A percentile compares a stretch with the other conserved stretches of the same genome.
phyloP scores from a whole-genome alignment of 2,113 vertebrate species.

The Acrocephalus kingi region DNA sequence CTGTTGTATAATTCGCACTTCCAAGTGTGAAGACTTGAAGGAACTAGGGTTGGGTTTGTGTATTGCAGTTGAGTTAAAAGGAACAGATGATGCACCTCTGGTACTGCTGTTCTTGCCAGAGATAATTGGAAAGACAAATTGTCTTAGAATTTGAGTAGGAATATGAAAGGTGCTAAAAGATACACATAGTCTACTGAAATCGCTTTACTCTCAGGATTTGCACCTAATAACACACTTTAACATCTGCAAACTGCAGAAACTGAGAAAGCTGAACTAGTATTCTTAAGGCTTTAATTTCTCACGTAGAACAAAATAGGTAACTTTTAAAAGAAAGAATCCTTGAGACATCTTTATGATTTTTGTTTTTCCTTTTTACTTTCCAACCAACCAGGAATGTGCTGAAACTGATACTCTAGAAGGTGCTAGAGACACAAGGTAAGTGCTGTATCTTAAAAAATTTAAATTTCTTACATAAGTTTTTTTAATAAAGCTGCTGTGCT shows the following conservation, averaged over 20 bases:
- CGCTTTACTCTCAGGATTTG: background rate
- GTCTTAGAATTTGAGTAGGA: background rate
- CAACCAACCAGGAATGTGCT: conserved; percentile 69
- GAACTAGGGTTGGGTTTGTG: background rate
- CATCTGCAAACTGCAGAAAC: background rate
- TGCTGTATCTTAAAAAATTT: background rate
- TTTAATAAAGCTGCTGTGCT: background rate
- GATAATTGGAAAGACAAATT: background rate
- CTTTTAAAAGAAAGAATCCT: background rate
- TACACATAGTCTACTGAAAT: background rate
- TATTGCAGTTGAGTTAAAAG: background rate
- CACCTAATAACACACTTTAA: background rate
- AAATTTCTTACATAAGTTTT: background rate
- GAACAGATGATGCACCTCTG: background rate
- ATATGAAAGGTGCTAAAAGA: background rate
- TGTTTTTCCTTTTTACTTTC: conserved; percentile 14
- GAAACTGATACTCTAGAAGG: conserved; percentile 54
- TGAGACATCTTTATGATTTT: background rate
- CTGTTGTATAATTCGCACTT: background rate
- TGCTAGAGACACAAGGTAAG: conserved; percentile 43
- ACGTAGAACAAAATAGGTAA: background rate
- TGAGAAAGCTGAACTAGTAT: background rate
- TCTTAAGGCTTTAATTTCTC: background rate
- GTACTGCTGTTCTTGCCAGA: background rate
- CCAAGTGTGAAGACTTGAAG: background rate